These are phyloP conservation scores for Papilio helenus DNA, from an alignment of 1,140 invertebrate genomes.

Conservation along the genomic window DNA sequence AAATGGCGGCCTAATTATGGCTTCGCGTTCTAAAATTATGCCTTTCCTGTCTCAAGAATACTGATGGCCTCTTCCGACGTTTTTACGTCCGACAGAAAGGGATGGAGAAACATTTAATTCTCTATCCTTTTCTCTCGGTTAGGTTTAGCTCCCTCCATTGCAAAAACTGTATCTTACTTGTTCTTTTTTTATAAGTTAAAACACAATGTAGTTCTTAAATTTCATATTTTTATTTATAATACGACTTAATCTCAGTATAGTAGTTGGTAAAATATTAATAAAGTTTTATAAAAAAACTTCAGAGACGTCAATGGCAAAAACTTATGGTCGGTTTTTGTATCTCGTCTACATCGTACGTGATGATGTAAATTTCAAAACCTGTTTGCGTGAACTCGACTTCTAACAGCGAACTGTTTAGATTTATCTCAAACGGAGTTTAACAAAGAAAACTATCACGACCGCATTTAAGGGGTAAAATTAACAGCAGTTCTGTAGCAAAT, in stretches of 20 bases:
- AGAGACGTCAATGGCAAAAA: conserved; percentile 6
- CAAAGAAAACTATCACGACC: background rate
- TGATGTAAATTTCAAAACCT: conserved; percentile 27
- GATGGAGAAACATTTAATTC: background rate
- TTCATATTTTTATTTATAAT: too few relatives aligned
- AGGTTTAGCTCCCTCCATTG: too few relatives aligned
- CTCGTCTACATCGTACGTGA: background rate
- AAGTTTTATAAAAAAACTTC: background rate
- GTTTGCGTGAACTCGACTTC: conserved; percentile 11
- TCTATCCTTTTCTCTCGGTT: too few relatives aligned
- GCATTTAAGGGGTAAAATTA: background rate
- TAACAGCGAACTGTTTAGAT: conserved; percentile 18
- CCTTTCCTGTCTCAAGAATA: background rate
- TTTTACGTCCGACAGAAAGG: background rate
- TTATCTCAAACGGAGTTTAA: conserved; percentile 2
- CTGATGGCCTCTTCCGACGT: background rate
- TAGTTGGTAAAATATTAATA: background rate
- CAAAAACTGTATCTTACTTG: too few relatives aligned
- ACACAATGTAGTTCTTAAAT: too few relatives aligned
- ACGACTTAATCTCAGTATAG: too few relatives aligned
- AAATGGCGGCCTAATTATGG: too few relatives aligned
- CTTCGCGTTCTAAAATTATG: background rate
- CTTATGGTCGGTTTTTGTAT: conserved; percentile 8
- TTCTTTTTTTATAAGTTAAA: too few relatives aligned
- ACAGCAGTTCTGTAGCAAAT: background rate